phyloP scores from a whole-genome alignment of 2,888 invertebrate species.

The Cheiracanthium punctorium region DNA sequence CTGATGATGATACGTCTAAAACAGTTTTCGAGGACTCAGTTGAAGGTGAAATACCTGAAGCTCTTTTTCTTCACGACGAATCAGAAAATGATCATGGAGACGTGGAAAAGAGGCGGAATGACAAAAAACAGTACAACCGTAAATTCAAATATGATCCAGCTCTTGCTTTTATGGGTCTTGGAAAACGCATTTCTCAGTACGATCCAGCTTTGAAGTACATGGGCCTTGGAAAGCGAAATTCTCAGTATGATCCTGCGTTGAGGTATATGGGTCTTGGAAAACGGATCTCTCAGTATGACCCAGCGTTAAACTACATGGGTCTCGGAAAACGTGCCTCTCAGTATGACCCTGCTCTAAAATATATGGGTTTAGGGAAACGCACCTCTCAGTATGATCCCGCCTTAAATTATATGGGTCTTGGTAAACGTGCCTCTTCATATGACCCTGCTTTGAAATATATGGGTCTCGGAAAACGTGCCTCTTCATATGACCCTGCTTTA shows the following conservation, averaged over 20 bases:
- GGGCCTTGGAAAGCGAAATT: not conserved
- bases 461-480: conserved; percentile 18
- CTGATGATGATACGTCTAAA: too few relatives aligned
- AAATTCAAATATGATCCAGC: conserved; percentile 58
- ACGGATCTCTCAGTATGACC: conserved; percentile 21
- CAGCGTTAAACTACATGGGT: conserved; percentile 40
- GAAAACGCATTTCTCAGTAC: conserved; percentile 30
- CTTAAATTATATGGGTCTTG: conserved; percentile 26
- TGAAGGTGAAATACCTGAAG: too few relatives aligned
- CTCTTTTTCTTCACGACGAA: too few relatives aligned
- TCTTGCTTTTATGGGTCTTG: conserved; percentile 50
- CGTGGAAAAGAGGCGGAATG: conserved; percentile 15
- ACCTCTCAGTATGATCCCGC: conserved; percentile 22
- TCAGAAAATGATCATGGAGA: too few relatives aligned
- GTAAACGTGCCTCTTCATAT: conserved; percentile 13
- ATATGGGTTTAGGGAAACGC: conserved; percentile 20
- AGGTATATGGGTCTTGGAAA: conserved; percentile 31
- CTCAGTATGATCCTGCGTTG: not conserved
- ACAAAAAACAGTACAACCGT: conserved; percentile 16
- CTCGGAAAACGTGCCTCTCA: conserved; percentile 20
- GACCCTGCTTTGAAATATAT: conserved; percentile 58
- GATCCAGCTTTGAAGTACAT: conserved; percentile 4
- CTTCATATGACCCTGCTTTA: conserved; percentile 29
- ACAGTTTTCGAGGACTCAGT: too few relatives aligned
- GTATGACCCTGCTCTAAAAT: conserved; percentile 23